phyloP scores from a whole-genome alignment of 2,113 vertebrate genomes.

The Pelvicachromis taeniatus region DNA sequence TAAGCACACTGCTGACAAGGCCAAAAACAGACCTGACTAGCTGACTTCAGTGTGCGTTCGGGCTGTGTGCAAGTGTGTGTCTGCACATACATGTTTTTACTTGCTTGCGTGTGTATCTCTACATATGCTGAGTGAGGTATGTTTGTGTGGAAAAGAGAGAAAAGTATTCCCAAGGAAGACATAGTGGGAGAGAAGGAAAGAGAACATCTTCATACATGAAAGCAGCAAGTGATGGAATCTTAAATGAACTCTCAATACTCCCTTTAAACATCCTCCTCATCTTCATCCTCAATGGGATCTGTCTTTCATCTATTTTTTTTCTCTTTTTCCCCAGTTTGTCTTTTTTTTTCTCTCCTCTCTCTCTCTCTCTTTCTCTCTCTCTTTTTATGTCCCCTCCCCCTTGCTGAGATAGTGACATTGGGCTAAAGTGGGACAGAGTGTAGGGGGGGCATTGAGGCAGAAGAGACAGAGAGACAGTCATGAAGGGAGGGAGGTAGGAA shows the following conservation, averaged over 20 bases:
- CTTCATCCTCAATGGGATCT: not conserved
- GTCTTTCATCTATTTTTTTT: not conserved
- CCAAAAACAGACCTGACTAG: constrained; percentile 25
- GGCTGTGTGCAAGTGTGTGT: not conserved
- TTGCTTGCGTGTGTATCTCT: constrained; percentile 48
- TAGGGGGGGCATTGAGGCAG: constrained; percentile 66
- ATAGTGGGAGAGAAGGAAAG: not conserved
- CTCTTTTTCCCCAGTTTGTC: not conserved
- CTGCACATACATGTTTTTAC: constrained; percentile 19
- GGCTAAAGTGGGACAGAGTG: constrained; percentile 74
- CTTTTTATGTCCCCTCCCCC: constrained; percentile 48
- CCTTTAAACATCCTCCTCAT: constrained; percentile 2
- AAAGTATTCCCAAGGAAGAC: constrained; percentile 23
- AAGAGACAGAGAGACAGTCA: constrained; percentile 68
- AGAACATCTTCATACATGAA: not conserved
- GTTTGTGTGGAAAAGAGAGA: constrained; percentile 44
- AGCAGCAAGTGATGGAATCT: not conserved
- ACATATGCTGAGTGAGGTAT: constrained; percentile 38
- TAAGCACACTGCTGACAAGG: constrained; percentile 22
- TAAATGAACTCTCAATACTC: not conserved
- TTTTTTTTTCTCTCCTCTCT: not conserved
- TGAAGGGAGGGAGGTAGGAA: constrained; percentile 36
- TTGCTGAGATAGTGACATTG: constrained; percentile 67
- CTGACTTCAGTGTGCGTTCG: not conserved
- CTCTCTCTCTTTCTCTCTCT: not conserved